Evolutionary conservation across 1,140 invertebrate genomes (phyloP).

Genomic region (Micrasema longulum): DNA sequence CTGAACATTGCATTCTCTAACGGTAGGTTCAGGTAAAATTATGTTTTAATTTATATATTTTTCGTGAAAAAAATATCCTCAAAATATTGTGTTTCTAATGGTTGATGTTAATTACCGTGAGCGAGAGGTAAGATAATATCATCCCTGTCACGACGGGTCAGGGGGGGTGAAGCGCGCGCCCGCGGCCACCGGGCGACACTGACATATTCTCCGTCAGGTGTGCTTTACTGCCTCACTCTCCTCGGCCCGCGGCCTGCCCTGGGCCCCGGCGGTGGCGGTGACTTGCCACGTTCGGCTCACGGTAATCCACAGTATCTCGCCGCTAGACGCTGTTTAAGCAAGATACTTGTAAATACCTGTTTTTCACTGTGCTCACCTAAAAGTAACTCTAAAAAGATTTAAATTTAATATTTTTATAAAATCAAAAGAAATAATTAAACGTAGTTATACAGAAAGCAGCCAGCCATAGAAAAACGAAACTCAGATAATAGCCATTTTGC

Average conservation of each 20-base stretch:
- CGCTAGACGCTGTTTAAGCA: conserved; percentile 1
- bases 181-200: conserved; percentile 46
- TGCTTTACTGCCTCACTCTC: conserved; percentile 48
- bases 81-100: conserved; percentile 5
- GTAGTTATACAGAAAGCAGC: too few relatives aligned
- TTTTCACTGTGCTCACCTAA: too few relatives aligned
- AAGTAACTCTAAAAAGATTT: too few relatives aligned
- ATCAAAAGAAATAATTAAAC: too few relatives aligned
- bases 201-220: conserved; percentile 54
- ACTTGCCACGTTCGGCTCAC: conserved; percentile 24
- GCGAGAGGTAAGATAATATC: conserved; percentile 1
- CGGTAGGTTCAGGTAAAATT: too few relatives aligned
- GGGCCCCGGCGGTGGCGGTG: too few relatives aligned
- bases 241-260: conserved; percentile 14
- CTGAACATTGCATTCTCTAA: too few relatives aligned
- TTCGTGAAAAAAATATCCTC: neutral
- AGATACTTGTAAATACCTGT: too few relatives aligned
- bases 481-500: too few relatives aligned
- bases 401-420: too few relatives aligned
- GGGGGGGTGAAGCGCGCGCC: conserved; percentile 22
- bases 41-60: neutral
- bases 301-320: conserved; percentile 9
- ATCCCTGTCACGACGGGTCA: neutral
- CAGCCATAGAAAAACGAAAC: too few relatives aligned
- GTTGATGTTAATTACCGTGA: too few relatives aligned